Evolutionary conservation across 1,140 invertebrate genomes (phyloP), one percentile per base, ranked within the genome.

Genomic region (Asobara japonica): DNA sequence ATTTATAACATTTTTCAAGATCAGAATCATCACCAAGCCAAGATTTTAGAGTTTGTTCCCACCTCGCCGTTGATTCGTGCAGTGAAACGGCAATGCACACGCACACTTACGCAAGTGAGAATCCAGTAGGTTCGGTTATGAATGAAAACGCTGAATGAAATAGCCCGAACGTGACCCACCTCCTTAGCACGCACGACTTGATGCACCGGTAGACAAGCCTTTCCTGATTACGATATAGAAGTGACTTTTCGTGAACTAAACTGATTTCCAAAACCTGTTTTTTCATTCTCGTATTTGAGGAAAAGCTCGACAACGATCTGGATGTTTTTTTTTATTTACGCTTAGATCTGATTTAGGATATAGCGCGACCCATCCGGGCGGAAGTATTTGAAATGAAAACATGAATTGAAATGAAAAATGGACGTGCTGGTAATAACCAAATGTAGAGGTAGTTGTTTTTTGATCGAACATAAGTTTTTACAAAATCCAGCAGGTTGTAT

Each of bases 61-160:
- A 76, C 75, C 73, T 75, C 3, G 6, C 25, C 51, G 8, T 25
- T 56, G 18, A 56, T 68, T 74, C 73, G 68, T 74, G 73, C 64
- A 27, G 18, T 71, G 73, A 71, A 67, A 74, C 36, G 61, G 65
- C 65, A 64, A 36, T 51, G 30, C 51, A 33, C 5, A 16, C 18
- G 38, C 20, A 65, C 33, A 64, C 41, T 36, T 65, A 41, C 41
- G 65, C 67, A 74, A 48, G 72, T 74, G 62, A 74, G 64, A 74
- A 33, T 29, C 60, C 61, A 30, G 22, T 64, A 38, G 67, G 60
- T 70, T 64, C 69, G 64, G 74, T 75, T 72, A 75, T 75, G 74
- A 75, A 75, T 75, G 74, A 72, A 75, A 75, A 72, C 70, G 70
- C 69, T 75, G 74, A 75, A 75, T 75, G 74, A 61, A 67, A 69